These are phyloP conservation scores for Betta splendens DNA, from an alignment of 2,797 vertebrate species.

Conservation along the genomic window DNA sequence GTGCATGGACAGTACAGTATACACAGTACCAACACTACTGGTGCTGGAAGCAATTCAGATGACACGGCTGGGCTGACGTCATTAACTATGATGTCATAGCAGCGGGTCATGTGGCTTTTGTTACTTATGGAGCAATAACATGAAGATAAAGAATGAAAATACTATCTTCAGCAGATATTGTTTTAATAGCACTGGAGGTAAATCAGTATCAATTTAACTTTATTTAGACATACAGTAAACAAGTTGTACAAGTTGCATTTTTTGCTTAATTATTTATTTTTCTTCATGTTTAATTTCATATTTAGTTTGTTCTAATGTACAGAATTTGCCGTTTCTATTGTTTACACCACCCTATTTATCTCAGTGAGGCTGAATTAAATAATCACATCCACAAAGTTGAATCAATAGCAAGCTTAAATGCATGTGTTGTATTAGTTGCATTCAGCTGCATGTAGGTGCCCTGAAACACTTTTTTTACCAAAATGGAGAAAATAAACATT, in stretches of 20 bases:
- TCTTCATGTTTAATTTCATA: too few species aligned
- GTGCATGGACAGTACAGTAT: too few species aligned
- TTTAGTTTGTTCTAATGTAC: too few species aligned
- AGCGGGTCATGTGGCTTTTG: conserved; percentile 32
- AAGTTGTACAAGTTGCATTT: not conserved
- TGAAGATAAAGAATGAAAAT: conserved; percentile 4
- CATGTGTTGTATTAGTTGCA: too few species aligned
- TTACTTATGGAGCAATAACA: conserved; percentile 3
- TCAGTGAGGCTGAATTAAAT: not conserved
- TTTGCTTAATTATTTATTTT: too few species aligned
- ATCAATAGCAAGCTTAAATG: too few species aligned
- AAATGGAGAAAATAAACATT: too few species aligned
- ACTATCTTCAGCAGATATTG: not conserved
- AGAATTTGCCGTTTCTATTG: not conserved
- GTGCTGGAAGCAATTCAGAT: conserved; percentile 1
- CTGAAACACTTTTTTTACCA: too few species aligned
- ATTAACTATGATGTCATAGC: conserved; percentile 41
- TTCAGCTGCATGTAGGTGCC: too few species aligned
- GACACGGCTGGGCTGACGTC: conserved; percentile 23
- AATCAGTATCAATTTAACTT: not conserved
- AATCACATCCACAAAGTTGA: too few species aligned
- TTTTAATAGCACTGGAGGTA: not conserved
- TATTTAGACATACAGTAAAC: not conserved
- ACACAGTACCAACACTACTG: not conserved
- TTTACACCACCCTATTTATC: not conserved